Base-by-base conservation (phyloP, 2,113 vertebrate genomes). In the Elephas maximus region DNA sequence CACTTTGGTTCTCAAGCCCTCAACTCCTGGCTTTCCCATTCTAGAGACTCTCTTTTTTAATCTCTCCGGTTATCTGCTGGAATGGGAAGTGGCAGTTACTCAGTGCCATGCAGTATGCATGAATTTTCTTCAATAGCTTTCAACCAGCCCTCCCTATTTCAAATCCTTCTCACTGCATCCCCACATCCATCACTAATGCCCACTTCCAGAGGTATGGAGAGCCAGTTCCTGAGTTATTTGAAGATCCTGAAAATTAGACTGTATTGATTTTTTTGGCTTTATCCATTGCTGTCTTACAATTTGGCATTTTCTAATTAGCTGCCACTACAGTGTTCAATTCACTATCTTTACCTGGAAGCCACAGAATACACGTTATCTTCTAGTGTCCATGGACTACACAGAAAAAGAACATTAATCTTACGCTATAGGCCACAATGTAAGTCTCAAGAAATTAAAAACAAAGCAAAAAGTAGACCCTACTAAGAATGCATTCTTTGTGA, bases 391-490 rank as follows among this genome's bases (percentile, higher is more conserved):
- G 37, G 51, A 82, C 69, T 33, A 69, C 12, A 81, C 33, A 14
- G 62, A 88, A 77, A 92, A 83, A 62, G 73, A 82, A 77, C 83
- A 77, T 76, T 65, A 92, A 67, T 37, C 37, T 82, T 88, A 88
- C 12, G 67, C 83, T 26, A 88, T 11, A 78, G 48, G 62, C 63
- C 51, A 90, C 63, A 94, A 41, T 62, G 37, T 90, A 80, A 85
- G 37, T 84, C 51, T 57, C 53, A 57, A 57, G 53, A 57, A 57
- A 12, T 57, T 57, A 57, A 57, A 57, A 57, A 57, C 53, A 17
- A 57, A 48, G 62, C 4, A 44, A 37, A 78, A 85, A 69, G 63
- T 30, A 78, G 28, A 90, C 90, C 69, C 48, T 24, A 79, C 6
- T 82, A 76, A 82, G 26, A 69, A 74, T 88, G 78, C 57, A 62